Conservation (phyloP, 1,140 invertebrate species). For the Drosophila paulistorum region DNA sequence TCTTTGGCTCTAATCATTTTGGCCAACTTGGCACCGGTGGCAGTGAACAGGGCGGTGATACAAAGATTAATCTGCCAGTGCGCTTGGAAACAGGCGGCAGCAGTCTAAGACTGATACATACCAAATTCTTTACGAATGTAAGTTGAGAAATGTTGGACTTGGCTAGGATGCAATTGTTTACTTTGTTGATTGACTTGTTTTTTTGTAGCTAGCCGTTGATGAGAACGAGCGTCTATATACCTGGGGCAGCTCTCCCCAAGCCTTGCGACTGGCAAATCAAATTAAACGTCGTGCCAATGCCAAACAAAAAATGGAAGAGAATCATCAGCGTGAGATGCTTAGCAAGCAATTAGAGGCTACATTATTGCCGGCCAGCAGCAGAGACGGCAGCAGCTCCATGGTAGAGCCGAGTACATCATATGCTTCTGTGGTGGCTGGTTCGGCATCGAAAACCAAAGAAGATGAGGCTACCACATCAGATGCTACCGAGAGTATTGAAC, state of each 20-base stretch:
- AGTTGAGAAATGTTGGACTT: constrained; percentile 69
- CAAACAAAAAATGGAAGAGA: constrained; percentile 83
- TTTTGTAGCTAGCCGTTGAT: constrained; percentile 88
- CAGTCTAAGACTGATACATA: constrained; percentile 87
- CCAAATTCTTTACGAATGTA: constrained; percentile 93
- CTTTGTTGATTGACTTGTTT: not conserved
- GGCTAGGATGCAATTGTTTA: not conserved
- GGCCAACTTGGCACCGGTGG: constrained; percentile 90
- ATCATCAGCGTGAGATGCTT: constrained; percentile 69
- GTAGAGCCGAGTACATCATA: constrained; percentile 67
- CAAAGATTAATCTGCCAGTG: constrained; percentile 84
- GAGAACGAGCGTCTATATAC: constrained; percentile 87
- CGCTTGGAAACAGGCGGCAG: constrained; percentile 84
- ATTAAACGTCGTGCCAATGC: constrained; percentile 85
- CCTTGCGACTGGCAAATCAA: constrained; percentile 88
- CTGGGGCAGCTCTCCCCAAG: constrained; percentile 92
- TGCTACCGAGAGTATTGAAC: constrained; percentile 50
- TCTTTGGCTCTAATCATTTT: constrained; percentile 91
- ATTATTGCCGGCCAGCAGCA: constrained; percentile 41
- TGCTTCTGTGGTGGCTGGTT: constrained; percentile 64
- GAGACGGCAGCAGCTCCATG: constrained; percentile 27
- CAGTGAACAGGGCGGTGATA: constrained; percentile 57
- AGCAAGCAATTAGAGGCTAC: constrained; percentile 75
- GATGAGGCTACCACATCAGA: constrained; percentile 57
- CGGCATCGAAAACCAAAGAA: constrained; percentile 63